Percentiles rank a stretch among this genome's conserved stretches.
Conservation (phyloP, 2,797 vertebrate species). For the Acanthopagrus latus region DNA sequence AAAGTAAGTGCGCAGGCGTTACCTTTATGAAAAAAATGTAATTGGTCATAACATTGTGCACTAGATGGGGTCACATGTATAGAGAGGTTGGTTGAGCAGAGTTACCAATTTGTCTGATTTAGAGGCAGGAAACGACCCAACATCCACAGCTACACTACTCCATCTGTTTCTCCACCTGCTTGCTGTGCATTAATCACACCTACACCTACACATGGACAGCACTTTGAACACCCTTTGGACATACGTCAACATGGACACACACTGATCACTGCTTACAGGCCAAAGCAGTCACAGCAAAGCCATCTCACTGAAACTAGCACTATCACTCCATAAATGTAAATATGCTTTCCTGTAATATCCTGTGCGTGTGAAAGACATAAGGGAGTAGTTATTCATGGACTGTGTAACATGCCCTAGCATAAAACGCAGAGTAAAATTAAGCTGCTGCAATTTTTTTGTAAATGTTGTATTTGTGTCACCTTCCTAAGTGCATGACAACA, state of each 20-base stretch:
- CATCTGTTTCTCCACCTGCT: conserved; percentile 72
- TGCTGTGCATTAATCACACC: conserved; percentile 65
- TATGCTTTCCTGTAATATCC: conserved; percentile 1
- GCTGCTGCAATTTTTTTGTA: conserved; percentile 9
- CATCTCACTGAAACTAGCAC: not conserved
- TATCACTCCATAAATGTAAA: not conserved
- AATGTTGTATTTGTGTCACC: conserved; percentile 22
- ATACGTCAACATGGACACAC: conserved; percentile 45
- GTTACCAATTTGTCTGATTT: conserved; percentile 7
- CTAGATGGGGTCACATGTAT: not conserved
- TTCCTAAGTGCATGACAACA: conserved; percentile 32
- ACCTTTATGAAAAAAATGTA: no score
- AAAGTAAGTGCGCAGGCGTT: no score
- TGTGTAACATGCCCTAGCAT: not conserved
- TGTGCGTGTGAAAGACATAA: not conserved
- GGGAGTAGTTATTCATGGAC: conserved; percentile 7
- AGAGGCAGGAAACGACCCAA: conserved; percentile 30
- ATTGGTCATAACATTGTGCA: not conserved
- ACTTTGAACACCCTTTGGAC: conserved; percentile 34
- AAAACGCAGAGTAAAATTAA: not conserved
- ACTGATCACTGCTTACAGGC: conserved; percentile 34
- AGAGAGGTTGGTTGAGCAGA: conserved; percentile 9
- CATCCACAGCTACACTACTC: conserved; percentile 48
- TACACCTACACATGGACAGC: conserved; percentile 44
- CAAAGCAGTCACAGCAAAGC: not conserved